Base-by-base conservation (phyloP, 2,888 invertebrate species). In the Agrochola litura region DNA sequence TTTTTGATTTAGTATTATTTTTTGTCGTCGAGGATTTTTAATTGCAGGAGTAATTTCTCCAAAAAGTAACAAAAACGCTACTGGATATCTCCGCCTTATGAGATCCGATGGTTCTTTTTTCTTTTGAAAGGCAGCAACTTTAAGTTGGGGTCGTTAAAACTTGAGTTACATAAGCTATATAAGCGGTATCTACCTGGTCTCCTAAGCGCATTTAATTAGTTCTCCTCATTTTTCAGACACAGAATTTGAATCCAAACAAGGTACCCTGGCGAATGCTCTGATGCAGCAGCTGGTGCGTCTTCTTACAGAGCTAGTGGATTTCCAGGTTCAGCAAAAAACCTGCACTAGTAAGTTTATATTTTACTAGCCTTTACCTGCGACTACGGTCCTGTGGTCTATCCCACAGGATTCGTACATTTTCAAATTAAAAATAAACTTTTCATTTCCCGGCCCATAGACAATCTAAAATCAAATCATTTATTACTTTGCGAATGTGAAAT, bases 281-380 rank as follows among this genome's bases (percentile, higher is more conserved):
- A 96, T 96, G 96, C 94, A 95, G 84, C 94, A 95, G 65, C 85
- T 96, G 8, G 92, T 95, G 0, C 86, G 89, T 6, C 90, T 96
- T 16, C 93, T 96, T 93, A 89, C 92, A 0, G 95, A 96, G 2
- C 86, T 96, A 37, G 93, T 96, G 0, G 93, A 96, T 68, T 94
- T 91, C 46, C 95, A 96, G 82, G 96, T 96, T 0, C 92, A 95
- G 60, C 93, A 95, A 86, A 94, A 92, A 81, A 96, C 95, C 0
- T 96, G 96, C 65, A 84, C 92, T 0, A 92, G 96, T 96, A 74
- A 92, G 93, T 89, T 54, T 8, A 19, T 43, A 52, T 19, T 1
- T 2, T 49, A 19, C 2, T 30, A 25, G 25, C 9, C 43, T 14
- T 22, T 49, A 14, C 1, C 12, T 37, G 63, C 19, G 30, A 22